Percentiles rank a stretch among this genome's conserved stretches.
phyloP scores from a whole-genome alignment of 53 echinoderm and acorn worm genomes.

The Luidia sarsii region DNA sequence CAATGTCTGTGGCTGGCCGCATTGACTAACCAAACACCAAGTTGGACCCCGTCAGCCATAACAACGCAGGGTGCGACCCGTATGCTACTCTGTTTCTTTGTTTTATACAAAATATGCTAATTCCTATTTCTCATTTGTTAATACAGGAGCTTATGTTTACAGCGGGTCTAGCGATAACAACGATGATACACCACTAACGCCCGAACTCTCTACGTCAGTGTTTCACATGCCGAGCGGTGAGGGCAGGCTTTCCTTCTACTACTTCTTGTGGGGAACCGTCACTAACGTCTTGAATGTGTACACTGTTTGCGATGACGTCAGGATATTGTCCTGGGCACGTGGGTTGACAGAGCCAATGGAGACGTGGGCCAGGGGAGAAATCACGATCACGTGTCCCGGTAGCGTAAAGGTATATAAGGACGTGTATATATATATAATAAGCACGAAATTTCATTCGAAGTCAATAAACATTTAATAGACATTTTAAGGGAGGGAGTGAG shows the following conservation, averaged over 20 bases:
- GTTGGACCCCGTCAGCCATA: too few relatives aligned
- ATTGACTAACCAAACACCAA: too few relatives aligned
- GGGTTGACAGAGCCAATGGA: not conserved
- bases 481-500: too few relatives aligned
- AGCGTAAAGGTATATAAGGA: constrained; percentile 8
- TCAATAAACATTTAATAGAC: too few relatives aligned
- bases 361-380: constrained; percentile 9
- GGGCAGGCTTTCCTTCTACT: constrained; percentile 42
- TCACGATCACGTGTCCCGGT: not conserved
- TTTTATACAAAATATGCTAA: too few relatives aligned
- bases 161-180: not conserved
- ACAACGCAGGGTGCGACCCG: too few relatives aligned
- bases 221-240: constrained; percentile 17
- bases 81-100: too few relatives aligned
- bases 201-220: not conserved
- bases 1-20: too few relatives aligned
- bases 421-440: too few relatives aligned
- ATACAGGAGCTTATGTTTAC: constrained; percentile 18
- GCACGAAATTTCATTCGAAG: too few relatives aligned
- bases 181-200: not conserved
- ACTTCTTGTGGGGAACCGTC: constrained; percentile 7
- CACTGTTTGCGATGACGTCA: not conserved
- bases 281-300: constrained; percentile 2
- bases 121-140: too few relatives aligned
- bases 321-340: not conserved